These are phyloP conservation scores for Phylloscopus collybita DNA, from an alignment of 2,797 vertebrate species.

Conservation along the genomic window DNA sequence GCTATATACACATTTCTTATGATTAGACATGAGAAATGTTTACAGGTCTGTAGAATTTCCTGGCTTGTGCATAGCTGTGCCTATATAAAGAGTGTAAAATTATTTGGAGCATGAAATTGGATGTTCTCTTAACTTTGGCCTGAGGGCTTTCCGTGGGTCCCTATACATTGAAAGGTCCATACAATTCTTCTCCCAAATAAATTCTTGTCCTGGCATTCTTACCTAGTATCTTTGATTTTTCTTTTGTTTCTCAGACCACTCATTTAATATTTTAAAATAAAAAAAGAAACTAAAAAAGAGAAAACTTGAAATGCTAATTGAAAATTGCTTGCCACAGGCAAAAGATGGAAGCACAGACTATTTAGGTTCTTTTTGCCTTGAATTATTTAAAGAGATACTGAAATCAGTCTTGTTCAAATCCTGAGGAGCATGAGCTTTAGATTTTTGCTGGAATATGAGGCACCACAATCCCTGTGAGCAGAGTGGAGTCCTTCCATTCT, in stretches of 20 bases:
- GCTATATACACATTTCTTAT: background rate
- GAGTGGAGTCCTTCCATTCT: background rate
- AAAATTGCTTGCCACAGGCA: background rate
- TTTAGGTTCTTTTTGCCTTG: background rate
- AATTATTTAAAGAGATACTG: background rate
- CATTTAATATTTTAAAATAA: background rate
- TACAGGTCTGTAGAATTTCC: constrained; percentile 43
- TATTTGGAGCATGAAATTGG: constrained; percentile 68
- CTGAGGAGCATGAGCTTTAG: background rate
- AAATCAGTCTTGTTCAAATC: background rate
- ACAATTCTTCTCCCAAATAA: background rate
- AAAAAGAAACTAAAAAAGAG: background rate
- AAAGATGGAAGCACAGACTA: background rate
- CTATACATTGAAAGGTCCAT: constrained; percentile 24
- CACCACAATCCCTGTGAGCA: background rate
- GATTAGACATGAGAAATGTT: constrained; percentile 29
- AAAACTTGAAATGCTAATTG: background rate
- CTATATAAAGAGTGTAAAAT: constrained; percentile 26
- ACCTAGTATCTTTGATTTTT: background rate
- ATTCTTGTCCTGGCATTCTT: background rate
- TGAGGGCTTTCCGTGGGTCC: constrained; percentile 14
- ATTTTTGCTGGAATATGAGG: background rate
- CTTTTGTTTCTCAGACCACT: background rate
- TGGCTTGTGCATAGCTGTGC: background rate
- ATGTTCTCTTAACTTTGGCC: constrained; percentile 47